Evolutionary conservation across 2,888 invertebrate species (phyloP).

Genomic region (Orthosia incerta): DNA sequence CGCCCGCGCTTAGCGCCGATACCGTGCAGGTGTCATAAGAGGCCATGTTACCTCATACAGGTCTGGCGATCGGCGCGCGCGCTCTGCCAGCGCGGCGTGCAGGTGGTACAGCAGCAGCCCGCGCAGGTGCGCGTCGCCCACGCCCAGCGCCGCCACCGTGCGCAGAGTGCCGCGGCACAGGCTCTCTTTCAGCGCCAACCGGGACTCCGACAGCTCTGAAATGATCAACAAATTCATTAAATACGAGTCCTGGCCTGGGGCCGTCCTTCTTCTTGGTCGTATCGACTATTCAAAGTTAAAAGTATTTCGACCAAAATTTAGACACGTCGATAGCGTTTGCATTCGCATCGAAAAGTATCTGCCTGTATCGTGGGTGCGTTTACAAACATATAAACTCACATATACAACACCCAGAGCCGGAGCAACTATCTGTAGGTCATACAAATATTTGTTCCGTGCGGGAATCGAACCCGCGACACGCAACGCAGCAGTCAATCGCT

Average conservation of each 20-base stretch:
- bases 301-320: too few species aligned
- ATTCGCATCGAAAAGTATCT: too few species aligned
- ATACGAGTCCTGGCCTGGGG: neutral
- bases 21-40: constrained; percentile 73
- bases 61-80: constrained; percentile 86
- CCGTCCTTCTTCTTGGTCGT: too few species aligned
- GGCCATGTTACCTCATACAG: constrained; percentile 81
- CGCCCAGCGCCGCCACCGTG: constrained; percentile 90
- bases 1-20: constrained; percentile 91
- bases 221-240: constrained; percentile 18
- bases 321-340: too few species aligned
- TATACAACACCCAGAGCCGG: too few species aligned
- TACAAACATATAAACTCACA: too few species aligned
- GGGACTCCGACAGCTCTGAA: constrained; percentile 91
- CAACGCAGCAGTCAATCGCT: too few species aligned
- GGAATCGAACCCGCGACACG: too few species aligned
- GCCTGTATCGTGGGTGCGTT: too few species aligned
- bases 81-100: constrained; percentile 89
- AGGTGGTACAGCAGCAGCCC: constrained; percentile 89
- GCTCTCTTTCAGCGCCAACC: constrained; percentile 90
- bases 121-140: constrained; percentile 90
- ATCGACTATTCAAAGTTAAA: too few species aligned
- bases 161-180: constrained; percentile 92
- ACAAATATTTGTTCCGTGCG: too few species aligned
- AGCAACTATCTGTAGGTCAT: too few species aligned